Evolutionary conservation across 2,888 invertebrate genomes (phyloP).

Genomic region (Mellilla xanthometata): DNA sequence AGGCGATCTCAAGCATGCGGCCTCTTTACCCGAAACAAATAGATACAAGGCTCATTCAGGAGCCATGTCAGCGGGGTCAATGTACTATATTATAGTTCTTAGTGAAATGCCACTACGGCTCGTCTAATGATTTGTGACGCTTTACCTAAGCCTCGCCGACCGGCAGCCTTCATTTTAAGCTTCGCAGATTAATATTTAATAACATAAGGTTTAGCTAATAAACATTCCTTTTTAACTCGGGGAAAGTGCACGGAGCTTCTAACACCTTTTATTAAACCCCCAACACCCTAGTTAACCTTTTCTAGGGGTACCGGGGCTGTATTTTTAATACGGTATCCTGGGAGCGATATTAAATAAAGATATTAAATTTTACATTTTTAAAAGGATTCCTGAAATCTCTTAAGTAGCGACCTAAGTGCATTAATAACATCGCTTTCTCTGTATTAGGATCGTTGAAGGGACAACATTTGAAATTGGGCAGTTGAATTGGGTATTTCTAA

Average conservation of each 20-base stretch:
- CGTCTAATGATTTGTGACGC: conserved; percentile 9
- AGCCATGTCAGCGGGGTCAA: background rate
- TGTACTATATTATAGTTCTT: background rate
- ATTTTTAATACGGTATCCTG: conserved; percentile 28
- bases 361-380: conserved; percentile 24
- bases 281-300: conserved; percentile 35
- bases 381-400: conserved; percentile 43
- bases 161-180: conserved; percentile 15
- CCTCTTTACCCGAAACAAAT: conserved; percentile 18
- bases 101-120: background rate
- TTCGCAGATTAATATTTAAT: conserved; percentile 31
- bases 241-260: conserved; percentile 29
- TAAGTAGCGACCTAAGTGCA: conserved; percentile 36
- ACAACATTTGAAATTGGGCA: conserved; percentile 46
- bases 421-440: conserved; percentile 53
- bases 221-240: conserved; percentile 27
- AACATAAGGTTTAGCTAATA: conserved; percentile 18
- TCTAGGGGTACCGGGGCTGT: conserved; percentile 24
- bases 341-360: conserved; percentile 24
- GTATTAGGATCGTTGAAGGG: conserved; percentile 50
- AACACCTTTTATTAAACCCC: conserved; percentile 33
- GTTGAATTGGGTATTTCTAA: background rate
- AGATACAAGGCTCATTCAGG: conserved; percentile 7
- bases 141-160: conserved; percentile 8
- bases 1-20: conserved; percentile 35